These are phyloP conservation scores for Meiosimyza decipiens DNA, from an alignment of 2,888 invertebrate species.

Conservation along the genomic window DNA sequence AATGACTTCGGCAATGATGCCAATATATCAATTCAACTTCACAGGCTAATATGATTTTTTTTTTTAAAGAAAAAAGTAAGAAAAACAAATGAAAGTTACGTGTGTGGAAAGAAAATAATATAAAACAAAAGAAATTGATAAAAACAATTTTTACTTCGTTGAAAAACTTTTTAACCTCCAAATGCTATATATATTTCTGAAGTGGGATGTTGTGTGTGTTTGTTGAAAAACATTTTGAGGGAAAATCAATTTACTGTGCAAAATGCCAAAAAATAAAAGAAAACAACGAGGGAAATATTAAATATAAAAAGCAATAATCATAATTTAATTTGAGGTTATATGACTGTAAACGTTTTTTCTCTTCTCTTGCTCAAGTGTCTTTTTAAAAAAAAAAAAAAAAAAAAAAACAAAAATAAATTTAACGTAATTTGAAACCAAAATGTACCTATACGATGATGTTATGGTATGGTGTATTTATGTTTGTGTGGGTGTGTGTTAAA, in stretches of 20 bases:
- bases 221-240: slow-evolving; percentile 5
- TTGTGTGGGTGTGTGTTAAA: neutral
- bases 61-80: neutral
- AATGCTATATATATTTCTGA: neutral
- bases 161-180: too few species aligned
- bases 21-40: slow-evolving; percentile 11
- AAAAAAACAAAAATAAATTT: neutral
- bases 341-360: neutral
- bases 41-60: slow-evolving; percentile 10
- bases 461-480: neutral
- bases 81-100: neutral
- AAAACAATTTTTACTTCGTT: neutral
- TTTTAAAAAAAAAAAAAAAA: neutral
- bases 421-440: neutral
- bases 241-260: slow-evolving; percentile 24
- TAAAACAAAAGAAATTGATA: neutral
- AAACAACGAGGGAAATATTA: neutral
- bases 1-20: too few species aligned
- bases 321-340: slow-evolving; percentile 28
- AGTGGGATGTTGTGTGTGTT: neutral
- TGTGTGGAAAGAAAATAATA: too few species aligned
- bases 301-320: slow-evolving; percentile 26
- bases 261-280: neutral
- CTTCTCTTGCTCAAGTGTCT: neutral
- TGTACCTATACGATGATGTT: neutral